Evolutionary conservation across 2,888 invertebrate species (phyloP).

Genomic region (Xylota sylvarum): DNA sequence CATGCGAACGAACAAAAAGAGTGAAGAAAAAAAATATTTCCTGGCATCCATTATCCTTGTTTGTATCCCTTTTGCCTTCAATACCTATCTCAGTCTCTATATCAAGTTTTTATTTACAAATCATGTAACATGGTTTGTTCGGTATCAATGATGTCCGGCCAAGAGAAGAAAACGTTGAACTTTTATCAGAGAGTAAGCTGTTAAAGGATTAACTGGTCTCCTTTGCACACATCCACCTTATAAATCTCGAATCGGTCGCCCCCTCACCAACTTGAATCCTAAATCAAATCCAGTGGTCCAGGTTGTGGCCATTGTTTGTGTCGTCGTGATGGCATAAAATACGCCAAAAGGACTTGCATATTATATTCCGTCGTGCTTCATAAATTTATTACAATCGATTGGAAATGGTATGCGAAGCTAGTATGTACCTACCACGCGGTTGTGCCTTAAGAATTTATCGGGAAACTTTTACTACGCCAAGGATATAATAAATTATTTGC

Average conservation of each 20-base stretch:
- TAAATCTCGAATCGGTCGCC: constrained; percentile 38
- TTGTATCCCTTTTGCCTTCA: not conserved
- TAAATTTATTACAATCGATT: constrained; percentile 61
- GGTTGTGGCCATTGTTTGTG: constrained; percentile 40
- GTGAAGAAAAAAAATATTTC: not conserved
- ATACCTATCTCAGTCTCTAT: constrained; percentile 9
- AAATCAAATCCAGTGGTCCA: constrained; percentile 63
- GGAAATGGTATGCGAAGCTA: constrained; percentile 4
- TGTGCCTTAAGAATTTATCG: constrained; percentile 52
- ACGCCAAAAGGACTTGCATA: constrained; percentile 40
- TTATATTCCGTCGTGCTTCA: constrained; percentile 49
- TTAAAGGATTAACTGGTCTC: constrained; percentile 39
- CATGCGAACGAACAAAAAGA: not conserved
- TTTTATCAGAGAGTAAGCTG: constrained; percentile 27
- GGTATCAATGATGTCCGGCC: constrained; percentile 25
- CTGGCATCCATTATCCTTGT: constrained; percentile 14
- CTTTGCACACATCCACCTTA: constrained; percentile 26
- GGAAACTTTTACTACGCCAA: constrained; percentile 44
- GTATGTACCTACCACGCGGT: not conserved
- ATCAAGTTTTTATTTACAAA: constrained; percentile 52
- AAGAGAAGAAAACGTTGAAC: not conserved
- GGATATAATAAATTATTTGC: constrained; percentile 59
- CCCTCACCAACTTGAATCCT: constrained; percentile 10
- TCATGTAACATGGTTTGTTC: constrained; percentile 30
- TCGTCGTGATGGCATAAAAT: constrained; percentile 33